Conservation (phyloP, 2,888 invertebrate genomes). For the Luffia ferchaultella region DNA sequence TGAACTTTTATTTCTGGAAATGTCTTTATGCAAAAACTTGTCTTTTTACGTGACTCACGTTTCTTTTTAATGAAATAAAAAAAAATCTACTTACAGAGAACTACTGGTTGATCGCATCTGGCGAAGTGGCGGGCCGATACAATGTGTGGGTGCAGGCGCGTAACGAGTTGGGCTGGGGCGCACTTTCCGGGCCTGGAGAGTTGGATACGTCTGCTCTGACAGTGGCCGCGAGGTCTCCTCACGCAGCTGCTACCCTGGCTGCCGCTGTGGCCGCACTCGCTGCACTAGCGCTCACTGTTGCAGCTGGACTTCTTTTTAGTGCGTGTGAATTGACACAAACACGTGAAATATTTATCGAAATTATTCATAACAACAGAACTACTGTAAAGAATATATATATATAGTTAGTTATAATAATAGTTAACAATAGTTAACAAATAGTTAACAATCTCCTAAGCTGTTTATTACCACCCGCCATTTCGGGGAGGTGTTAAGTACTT, state of each 20-base stretch:
- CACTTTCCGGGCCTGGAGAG: slow-evolving; percentile 74
- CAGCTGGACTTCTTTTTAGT: slow-evolving; percentile 43
- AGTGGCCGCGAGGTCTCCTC: slow-evolving; percentile 51
- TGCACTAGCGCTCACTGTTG: slow-evolving; percentile 32
- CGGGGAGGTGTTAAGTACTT: no score
- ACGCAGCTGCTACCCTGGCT: slow-evolving; percentile 68
- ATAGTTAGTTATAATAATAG: no score
- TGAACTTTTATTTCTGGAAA: no score
- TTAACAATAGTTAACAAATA: no score
- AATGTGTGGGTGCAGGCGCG: slow-evolving; percentile 80
- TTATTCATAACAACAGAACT: neutral
- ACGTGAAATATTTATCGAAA: neutral
- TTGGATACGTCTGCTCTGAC: slow-evolving; percentile 34
- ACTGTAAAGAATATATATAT: no score
- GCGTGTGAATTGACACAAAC: slow-evolving; percentile 14
- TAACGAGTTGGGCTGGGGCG: slow-evolving; percentile 85
- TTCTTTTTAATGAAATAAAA: slow-evolving; percentile 14
- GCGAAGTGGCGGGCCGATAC: slow-evolving; percentile 69
- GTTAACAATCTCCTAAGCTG: no score
- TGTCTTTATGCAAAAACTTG: no score
- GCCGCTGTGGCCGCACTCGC: slow-evolving; percentile 67
- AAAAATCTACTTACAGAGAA: slow-evolving; percentile 54
- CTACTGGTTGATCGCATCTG: slow-evolving; percentile 80
- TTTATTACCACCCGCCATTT: no score
- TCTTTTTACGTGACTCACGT: no score